Evolutionary conservation across 23 tunicate genomes (phyloP), one percentile per base, ranked within the genome.

Genomic region (Trididemnum miniatum): DNA sequence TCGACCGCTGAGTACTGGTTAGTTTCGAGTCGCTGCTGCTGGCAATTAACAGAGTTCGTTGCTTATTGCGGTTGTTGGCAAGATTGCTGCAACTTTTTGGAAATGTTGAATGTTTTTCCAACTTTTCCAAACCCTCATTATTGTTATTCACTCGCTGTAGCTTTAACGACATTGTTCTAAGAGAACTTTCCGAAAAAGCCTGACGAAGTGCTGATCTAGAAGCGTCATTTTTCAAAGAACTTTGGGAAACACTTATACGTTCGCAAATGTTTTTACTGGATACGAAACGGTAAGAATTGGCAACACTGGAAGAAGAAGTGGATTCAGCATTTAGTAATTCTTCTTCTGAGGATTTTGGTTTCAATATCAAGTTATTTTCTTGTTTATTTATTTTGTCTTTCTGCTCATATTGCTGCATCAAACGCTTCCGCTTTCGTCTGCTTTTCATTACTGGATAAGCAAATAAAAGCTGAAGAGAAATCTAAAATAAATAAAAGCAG

Each of bases 381-480:
- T n/a, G 23, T 24, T 18, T 62, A 24, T 4, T 20, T 22, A 5
- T 24, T 49, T 49, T 49, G 26, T 24, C n/a, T 18, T 22, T 62
- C 67, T 3, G n/a, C 3, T 62, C 67, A n/a, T 22, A 62, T 62
- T n/a, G 23, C 26, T 20, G 28, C 67, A 62, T 22, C 75, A 67
- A 2, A 30, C 38, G 37, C 12, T 67, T 67, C 32, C 75, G 37
- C 25, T 22, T 31, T 2, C 37, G 38, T 67, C 38, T 31, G 32
- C 18, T 67, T 12, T 31, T 67, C 75, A 37, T 20, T 4, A 74
- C 79, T 2, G 79, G 79, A 38, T 74, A 74, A 74, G 79, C 79
- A 44, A 74, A 74, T 24, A 74, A 27, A 38, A 38, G 20, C 26
- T 74, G 79, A 15, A 74, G 79, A 9, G 79, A 40, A 20, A 74